A percentile compares a stretch with the other conserved stretches of the same genome.
Evolutionary conservation across 2,797 vertebrate species (phyloP).

Genomic region (Xenopus petersii): DNA sequence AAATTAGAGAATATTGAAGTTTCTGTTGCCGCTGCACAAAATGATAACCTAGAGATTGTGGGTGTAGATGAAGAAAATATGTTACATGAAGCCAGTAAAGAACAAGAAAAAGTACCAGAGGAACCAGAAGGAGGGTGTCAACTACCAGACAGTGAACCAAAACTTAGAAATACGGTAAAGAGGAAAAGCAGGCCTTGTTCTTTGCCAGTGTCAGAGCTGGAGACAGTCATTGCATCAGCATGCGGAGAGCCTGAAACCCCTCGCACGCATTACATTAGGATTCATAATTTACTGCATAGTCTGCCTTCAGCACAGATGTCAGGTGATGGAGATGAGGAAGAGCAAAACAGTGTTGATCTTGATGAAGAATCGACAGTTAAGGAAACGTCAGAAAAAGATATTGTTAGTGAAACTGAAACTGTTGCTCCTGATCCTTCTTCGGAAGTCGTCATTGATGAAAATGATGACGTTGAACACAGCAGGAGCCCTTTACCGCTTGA

Average conservation of each 20-base stretch:
- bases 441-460: conserved; percentile 52
- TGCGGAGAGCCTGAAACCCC: conserved; percentile 90
- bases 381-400: conserved; percentile 68
- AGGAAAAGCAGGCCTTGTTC: conserved; percentile 86
- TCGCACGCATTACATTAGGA: conserved; percentile 89
- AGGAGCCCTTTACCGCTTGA: conserved; percentile 65
- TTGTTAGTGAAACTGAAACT: conserved; percentile 65
- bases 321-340: conserved; percentile 55
- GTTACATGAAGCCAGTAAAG: conserved; percentile 49
- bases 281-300: conserved; percentile 92
- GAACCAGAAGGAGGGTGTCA: conserved; percentile 52
- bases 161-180: conserved; percentile 64
- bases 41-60: conserved; percentile 45
- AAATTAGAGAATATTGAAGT: conserved; percentile 58
- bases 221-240: conserved; percentile 87
- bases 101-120: conserved; percentile 59
- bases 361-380: conserved; percentile 68
- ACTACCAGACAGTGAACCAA: conserved; percentile 54
- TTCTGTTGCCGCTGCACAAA: conserved; percentile 54
- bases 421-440: conserved; percentile 57
- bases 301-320: conserved; percentile 78
- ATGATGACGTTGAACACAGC: conserved; percentile 62
- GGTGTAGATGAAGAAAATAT: conserved; percentile 53
- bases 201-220: conserved; percentile 89
- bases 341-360: conserved; percentile 54